These are phyloP conservation scores for Rambutsinella grinnellia DNA, from an alignment of 2,888 invertebrate genomes.

Conservation along the genomic window DNA sequence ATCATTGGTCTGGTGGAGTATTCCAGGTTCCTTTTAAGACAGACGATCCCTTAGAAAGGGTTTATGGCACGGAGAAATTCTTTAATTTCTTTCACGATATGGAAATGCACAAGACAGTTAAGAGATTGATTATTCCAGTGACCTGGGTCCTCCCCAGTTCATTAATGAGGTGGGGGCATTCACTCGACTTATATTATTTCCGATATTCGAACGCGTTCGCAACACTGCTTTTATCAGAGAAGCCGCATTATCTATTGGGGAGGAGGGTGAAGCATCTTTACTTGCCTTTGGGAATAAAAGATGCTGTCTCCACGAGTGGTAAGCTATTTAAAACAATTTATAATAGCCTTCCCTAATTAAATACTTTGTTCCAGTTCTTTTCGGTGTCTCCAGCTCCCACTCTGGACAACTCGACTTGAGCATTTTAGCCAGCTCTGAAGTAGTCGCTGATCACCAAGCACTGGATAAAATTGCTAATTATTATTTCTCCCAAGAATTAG, in stretches of 20 bases:
- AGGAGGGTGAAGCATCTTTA: constrained; percentile 48
- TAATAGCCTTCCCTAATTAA: not conserved
- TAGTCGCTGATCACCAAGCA: constrained; percentile 36
- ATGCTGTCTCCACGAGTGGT: constrained; percentile 56
- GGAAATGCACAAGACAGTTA: constrained; percentile 56
- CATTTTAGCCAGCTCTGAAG: constrained; percentile 51
- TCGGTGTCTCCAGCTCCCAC: constrained; percentile 57
- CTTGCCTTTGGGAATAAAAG: constrained; percentile 51
- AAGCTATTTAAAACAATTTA: constrained; percentile 6
- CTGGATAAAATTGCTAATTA: constrained; percentile 47
- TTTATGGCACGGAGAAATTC: constrained; percentile 52
- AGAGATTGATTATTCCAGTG: constrained; percentile 49
- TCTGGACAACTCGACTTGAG: constrained; percentile 53
- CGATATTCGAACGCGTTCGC: constrained; percentile 59
- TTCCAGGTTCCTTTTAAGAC: constrained; percentile 55
- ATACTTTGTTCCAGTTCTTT: constrained; percentile 47
- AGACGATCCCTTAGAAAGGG: constrained; percentile 43
- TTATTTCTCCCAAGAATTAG: constrained; percentile 53
- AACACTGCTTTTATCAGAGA: constrained; percentile 42
- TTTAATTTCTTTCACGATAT: constrained; percentile 56
- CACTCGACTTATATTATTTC: constrained; percentile 53
- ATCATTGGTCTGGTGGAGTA: constrained; percentile 59
- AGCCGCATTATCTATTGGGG: constrained; percentile 45
- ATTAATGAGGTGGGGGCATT: constrained; percentile 44
- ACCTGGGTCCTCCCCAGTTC: constrained; percentile 56